Evolutionary conservation across 30 jellyfish, hydroid and myxozoan species (phyloP).

Genomic region (Pelagia noctiluca): DNA sequence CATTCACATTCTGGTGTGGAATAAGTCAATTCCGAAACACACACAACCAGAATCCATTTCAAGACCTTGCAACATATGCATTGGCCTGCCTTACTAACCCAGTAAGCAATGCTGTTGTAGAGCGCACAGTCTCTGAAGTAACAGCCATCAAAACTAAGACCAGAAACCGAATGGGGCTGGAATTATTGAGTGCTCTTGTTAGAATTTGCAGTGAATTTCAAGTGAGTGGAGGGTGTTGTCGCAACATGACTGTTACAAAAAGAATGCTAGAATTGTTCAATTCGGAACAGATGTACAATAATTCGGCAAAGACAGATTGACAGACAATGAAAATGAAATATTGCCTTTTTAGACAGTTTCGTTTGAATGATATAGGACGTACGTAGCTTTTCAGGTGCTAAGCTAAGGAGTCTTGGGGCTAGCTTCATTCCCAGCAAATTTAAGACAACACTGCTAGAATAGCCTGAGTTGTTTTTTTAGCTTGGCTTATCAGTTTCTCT

Average conservation of each 20-base stretch:
- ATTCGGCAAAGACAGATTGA: background rate
- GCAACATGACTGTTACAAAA: conserved; percentile 26
- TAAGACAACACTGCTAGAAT: too few species aligned
- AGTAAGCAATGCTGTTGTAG: conserved; percentile 65
- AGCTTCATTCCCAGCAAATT: too few species aligned
- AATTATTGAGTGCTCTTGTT: conserved; percentile 61
- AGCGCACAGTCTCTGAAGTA: conserved; percentile 51
- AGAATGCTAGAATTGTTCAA: background rate
- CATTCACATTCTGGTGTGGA: conserved; percentile 39
- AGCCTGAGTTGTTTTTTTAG: too few species aligned
- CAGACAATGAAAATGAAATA: background rate
- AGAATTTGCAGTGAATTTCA: conserved; percentile 57
- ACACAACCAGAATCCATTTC: conserved; percentile 8
- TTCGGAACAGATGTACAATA: background rate
- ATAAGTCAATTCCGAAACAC: background rate
- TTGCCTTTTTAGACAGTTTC: background rate
- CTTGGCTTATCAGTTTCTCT: background rate
- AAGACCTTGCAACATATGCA: conserved; percentile 51
- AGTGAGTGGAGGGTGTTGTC: conserved; percentile 54
- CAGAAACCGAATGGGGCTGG: conserved; percentile 59
- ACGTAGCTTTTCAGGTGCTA: too few species aligned
- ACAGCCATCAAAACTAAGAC: conserved; percentile 64
- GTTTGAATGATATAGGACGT: background rate
- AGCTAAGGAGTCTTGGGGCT: too few species aligned
- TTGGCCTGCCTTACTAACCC: conserved; percentile 54